Conservation (phyloP, 2,888 invertebrate genomes). For the Amphimallon solstitiale region DNA sequence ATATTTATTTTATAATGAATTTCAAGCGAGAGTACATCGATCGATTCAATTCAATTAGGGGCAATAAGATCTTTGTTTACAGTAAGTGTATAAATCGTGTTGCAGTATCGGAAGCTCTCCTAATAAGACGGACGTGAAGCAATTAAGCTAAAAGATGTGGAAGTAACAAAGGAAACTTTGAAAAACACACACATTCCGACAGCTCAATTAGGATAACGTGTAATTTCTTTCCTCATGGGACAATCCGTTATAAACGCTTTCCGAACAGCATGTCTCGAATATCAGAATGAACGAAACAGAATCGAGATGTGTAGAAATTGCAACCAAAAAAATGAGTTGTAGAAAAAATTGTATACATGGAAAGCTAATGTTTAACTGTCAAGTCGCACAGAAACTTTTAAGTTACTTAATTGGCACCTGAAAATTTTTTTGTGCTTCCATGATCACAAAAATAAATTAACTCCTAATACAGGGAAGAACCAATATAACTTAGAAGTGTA, state of each 20-base stretch:
- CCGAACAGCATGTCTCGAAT: too few species aligned
- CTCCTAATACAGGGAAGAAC: too few species aligned
- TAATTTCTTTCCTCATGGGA: constrained; percentile 42
- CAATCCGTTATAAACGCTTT: neutral
- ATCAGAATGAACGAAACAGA: too few species aligned
- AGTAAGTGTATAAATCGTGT: constrained; percentile 16
- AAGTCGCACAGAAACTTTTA: too few species aligned
- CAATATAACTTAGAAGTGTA: too few species aligned
- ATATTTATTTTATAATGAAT: constrained; percentile 9
- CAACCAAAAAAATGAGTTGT: too few species aligned
- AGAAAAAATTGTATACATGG: too few species aligned
- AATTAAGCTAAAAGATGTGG: constrained; percentile 39
- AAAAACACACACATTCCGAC: constrained; percentile 31
- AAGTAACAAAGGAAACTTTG: constrained; percentile 33
- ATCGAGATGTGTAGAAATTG: too few species aligned
- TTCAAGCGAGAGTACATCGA: neutral
- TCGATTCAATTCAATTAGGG: constrained; percentile 33
- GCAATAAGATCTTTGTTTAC: constrained; percentile 22
- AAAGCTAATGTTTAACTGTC: too few species aligned
- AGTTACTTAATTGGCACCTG: too few species aligned
- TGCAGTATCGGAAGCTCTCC: neutral
- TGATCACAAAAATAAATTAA: too few species aligned
- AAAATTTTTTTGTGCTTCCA: too few species aligned
- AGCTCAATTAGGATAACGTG: constrained; percentile 43
- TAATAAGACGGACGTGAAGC: constrained; percentile 21